Evolutionary conservation across 2,113 vertebrate genomes (phyloP).

Genomic region (Ictidomys tridecemlineatus): DNA sequence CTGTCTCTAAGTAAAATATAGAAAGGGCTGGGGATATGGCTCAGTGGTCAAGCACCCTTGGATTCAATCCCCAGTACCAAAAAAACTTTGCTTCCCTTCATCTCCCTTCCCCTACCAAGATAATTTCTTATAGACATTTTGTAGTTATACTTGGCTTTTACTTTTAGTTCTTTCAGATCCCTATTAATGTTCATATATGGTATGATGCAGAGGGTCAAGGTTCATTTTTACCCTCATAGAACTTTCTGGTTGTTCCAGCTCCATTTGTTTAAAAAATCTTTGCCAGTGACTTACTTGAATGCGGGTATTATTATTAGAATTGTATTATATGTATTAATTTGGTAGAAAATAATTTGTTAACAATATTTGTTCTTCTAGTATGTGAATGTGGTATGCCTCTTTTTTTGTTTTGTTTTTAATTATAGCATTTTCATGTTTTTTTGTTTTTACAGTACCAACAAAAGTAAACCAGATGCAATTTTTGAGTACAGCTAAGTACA

Average conservation of each 20-base stretch:
- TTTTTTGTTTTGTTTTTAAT: constrained; percentile 80
- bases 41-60: no score
- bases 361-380: neutral
- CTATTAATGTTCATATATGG: neutral
- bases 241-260: neutral
- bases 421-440: constrained; percentile 95
- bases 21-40: no score
- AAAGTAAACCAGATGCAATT: constrained; percentile 95
- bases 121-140: constrained; percentile 35
- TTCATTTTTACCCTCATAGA: neutral
- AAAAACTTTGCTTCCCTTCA: neutral
- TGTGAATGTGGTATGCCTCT: neutral
- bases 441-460: constrained; percentile 99
- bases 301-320: neutral
- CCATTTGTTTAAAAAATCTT: neutral
- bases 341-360: constrained; percentile 13
- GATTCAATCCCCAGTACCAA: no score
- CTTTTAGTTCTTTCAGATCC: neutral
- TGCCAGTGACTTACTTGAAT: neutral
- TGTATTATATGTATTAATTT: neutral
- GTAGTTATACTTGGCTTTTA: neutral
- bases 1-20: no score
- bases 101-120: neutral
- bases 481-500: constrained; percentile 96
- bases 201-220: neutral